phyloP scores from a whole-genome alignment of 1,140 invertebrate species.

The Apis cerana region DNA sequence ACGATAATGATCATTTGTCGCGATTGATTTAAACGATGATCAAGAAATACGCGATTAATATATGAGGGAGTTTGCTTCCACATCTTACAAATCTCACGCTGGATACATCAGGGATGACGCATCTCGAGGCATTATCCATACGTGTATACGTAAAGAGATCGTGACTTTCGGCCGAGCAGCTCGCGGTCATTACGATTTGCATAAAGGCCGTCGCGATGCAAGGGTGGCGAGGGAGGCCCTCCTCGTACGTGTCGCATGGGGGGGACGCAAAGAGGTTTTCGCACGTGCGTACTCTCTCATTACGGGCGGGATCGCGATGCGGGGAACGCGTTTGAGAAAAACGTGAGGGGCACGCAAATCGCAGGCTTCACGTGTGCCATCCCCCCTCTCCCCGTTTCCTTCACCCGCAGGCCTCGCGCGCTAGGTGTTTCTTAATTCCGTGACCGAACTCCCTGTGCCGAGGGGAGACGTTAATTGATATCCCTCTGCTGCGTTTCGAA shows the following conservation, averaged over 20 bases:
- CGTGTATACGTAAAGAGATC: not conserved
- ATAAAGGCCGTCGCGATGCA: constrained; percentile 62
- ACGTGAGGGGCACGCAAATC: constrained; percentile 77
- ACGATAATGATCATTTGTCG: no score
- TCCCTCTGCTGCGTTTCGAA: not conserved
- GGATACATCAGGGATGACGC: no score
- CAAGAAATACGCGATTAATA: no score
- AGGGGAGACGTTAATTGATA: constrained; percentile 36
- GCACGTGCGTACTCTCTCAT: constrained; percentile 76
- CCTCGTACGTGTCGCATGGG: constrained; percentile 12
- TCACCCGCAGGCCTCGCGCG: not conserved
- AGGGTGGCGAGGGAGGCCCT: constrained; percentile 4
- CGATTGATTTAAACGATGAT: no score
- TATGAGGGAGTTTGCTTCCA: no score
- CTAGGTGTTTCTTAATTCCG: constrained; percentile 34
- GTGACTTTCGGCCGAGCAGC: constrained; percentile 64
- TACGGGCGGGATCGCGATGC: constrained; percentile 74
- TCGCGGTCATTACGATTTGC: constrained; percentile 72
- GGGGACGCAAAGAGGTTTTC: constrained; percentile 57
- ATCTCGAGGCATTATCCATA: no score
- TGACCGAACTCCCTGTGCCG: not conserved
- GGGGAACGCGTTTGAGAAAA: constrained; percentile 72
- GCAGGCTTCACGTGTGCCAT: constrained; percentile 55
- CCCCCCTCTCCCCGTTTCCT: constrained; percentile 12
- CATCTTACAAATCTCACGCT: no score